Conservation (phyloP, 2,797 vertebrate species). For the Triplophysa bombifrons region DNA sequence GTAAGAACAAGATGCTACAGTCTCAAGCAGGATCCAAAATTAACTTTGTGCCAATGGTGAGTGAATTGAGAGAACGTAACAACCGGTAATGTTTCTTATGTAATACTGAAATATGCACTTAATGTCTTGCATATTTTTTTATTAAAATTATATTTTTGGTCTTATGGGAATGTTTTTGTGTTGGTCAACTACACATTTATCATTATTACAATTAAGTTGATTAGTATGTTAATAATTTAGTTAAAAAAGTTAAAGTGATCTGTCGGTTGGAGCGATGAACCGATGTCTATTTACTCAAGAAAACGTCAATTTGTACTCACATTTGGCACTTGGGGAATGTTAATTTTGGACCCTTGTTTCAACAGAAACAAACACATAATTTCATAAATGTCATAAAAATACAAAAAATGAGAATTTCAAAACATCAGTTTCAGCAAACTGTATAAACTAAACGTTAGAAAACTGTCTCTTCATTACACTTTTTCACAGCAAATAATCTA, state of each 20-base stretch:
- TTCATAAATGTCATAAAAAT: slow-evolving; percentile 5
- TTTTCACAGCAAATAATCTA: slow-evolving; percentile 71
- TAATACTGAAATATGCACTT: not conserved
- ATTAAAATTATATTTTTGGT: not conserved
- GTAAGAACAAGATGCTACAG: slow-evolving; percentile 29
- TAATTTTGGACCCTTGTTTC: not conserved
- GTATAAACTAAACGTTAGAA: slow-evolving; percentile 52
- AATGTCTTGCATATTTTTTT: not conserved
- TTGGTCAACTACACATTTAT: too few species aligned
- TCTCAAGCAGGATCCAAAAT: slow-evolving; percentile 16
- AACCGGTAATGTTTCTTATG: not conserved
- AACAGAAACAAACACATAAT: not conserved
- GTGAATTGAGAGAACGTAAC: not conserved
- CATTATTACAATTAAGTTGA: too few species aligned
- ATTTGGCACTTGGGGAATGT: not conserved
- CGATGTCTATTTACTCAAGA: not conserved
- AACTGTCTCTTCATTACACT: slow-evolving; percentile 61
- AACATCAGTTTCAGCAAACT: slow-evolving; percentile 54
- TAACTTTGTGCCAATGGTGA: not conserved
- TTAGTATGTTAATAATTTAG: too few species aligned
- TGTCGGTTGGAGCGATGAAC: too few species aligned
- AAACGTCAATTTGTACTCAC: not conserved
- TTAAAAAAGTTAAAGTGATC: too few species aligned
- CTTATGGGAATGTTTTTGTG: not conserved
- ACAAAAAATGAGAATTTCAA: slow-evolving; percentile 52